phyloP scores from a whole-genome alignment of 2,888 invertebrate species.

The Eilema sororculum region DNA sequence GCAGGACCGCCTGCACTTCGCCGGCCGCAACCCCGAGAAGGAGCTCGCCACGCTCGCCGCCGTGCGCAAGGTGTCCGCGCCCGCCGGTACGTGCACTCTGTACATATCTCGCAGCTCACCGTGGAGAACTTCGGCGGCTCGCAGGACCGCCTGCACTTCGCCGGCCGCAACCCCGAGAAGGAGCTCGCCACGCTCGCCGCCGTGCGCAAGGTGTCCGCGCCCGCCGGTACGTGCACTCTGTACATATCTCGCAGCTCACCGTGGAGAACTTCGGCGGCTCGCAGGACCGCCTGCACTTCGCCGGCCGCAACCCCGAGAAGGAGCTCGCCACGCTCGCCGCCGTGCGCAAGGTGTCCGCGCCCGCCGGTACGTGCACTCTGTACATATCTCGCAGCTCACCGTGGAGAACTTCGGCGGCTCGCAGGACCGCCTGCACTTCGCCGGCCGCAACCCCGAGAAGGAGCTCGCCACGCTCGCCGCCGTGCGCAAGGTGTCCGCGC shows the following conservation, averaged over 20 bases:
- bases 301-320: slow-evolving; percentile 94
- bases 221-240: slow-evolving; percentile 44
- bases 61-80: slow-evolving; percentile 83
- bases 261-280: slow-evolving; percentile 95
- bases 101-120: background rate
- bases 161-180: slow-evolving; percentile 94
- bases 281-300: slow-evolving; percentile 95
- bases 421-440: slow-evolving; percentile 95
- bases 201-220: slow-evolving; percentile 83
- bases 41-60: slow-evolving; percentile 85
- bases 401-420: slow-evolving; percentile 95
- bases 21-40: slow-evolving; percentile 94
- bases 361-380: slow-evolving; percentile 43
- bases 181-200: slow-evolving; percentile 85
- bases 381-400: too few relatives aligned
- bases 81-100: slow-evolving; percentile 44
- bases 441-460: slow-evolving; percentile 94
- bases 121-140: slow-evolving; percentile 95
- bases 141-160: slow-evolving; percentile 95
- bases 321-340: slow-evolving; percentile 85
- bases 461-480: slow-evolving; percentile 79
- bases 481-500: too few relatives aligned
- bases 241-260: too few relatives aligned
- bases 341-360: slow-evolving; percentile 83
- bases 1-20: slow-evolving; percentile 95